Conservation (phyloP, 2,113 vertebrate genomes). For the Oxyruncus cristatus region DNA sequence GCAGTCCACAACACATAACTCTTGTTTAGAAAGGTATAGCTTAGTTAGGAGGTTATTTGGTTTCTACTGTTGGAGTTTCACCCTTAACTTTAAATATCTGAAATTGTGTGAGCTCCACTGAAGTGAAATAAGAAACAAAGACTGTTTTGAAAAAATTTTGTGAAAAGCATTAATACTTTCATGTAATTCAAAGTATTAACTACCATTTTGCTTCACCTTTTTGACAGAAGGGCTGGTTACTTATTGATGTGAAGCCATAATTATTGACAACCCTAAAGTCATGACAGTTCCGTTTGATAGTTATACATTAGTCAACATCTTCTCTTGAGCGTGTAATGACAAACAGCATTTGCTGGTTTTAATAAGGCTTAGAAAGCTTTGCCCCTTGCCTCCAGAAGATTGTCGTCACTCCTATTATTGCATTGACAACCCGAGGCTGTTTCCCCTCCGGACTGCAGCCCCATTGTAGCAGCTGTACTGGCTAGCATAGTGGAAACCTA, state of each 20-base stretch:
- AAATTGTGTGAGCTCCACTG: neutral
- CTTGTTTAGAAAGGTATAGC: neutral
- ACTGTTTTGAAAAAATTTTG: neutral
- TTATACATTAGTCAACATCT: constrained; percentile 61
- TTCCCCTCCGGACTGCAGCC: neutral
- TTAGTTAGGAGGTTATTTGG: neutral
- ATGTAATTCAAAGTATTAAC: constrained; percentile 20
- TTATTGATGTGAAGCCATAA: constrained; percentile 62
- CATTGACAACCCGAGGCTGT: constrained; percentile 5
- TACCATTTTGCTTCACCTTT: constrained; percentile 51
- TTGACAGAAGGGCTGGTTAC: constrained; percentile 61
- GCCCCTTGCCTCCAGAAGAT: constrained; percentile 38
- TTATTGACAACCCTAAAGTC: constrained; percentile 61
- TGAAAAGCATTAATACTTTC: constrained; percentile 21
- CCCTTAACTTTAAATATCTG: neutral
- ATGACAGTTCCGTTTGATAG: constrained; percentile 60
- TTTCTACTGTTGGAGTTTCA: neutral
- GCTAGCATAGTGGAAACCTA: neutral
- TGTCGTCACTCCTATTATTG: constrained; percentile 38
- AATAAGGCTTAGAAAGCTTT: constrained; percentile 48
- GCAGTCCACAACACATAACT: neutral
- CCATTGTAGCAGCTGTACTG: constrained; percentile 18
- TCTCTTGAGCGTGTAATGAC: constrained; percentile 42
- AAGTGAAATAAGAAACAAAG: neutral
- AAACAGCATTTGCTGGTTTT: constrained; percentile 52